Evolutionary conservation across 2,797 vertebrate species (phyloP).

Genomic region (Chelmon rostratus): DNA sequence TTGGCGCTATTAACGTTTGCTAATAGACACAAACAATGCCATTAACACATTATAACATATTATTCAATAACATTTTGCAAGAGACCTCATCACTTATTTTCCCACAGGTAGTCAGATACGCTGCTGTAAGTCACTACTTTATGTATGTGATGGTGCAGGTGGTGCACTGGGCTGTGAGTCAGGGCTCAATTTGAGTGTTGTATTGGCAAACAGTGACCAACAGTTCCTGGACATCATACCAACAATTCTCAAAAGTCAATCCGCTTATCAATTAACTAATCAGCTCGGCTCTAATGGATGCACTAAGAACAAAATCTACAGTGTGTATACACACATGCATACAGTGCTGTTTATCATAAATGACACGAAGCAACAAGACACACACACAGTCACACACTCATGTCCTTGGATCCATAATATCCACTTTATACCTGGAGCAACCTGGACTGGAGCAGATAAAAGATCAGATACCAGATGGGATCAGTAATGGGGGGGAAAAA

Average conservation of each 20-base stretch:
- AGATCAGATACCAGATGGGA: conserved; percentile 62
- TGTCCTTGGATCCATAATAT: conserved; percentile 32
- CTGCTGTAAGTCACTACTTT: no score
- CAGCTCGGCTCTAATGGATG: neutral
- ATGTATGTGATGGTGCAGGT: neutral
- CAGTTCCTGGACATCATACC: no score
- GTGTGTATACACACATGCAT: neutral
- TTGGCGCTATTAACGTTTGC: no score
- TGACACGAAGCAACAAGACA: neutral
- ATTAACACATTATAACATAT: no score
- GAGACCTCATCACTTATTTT: no score
- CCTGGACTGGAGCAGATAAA: conserved; percentile 43
- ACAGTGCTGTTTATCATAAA: neutral
- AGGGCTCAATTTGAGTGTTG: no score
- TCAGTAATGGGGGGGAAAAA: conserved; percentile 29
- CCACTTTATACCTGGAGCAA: conserved; percentile 44
- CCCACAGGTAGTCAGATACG: no score
- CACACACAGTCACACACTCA: conserved; percentile 5
- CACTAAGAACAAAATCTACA: neutral
- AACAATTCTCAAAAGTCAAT: neutral
- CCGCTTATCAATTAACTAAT: neutral
- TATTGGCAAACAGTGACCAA: no score
- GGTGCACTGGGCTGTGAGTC: no score
- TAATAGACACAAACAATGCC: no score
- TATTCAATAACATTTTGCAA: no score